These are phyloP conservation scores for Xylocampa areola DNA, from an alignment of 2,888 invertebrate genomes.

Conservation along the genomic window DNA sequence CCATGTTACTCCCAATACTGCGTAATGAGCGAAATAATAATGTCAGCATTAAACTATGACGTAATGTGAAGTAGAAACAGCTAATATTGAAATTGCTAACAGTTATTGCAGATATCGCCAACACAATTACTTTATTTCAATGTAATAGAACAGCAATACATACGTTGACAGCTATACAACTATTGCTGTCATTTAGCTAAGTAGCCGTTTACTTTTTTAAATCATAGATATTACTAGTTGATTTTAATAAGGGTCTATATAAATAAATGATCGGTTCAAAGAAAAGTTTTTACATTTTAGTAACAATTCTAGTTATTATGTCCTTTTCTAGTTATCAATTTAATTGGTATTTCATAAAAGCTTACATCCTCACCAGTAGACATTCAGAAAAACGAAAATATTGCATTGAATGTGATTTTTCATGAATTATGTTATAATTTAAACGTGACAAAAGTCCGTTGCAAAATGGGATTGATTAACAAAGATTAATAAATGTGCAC, in stretches of 20 bases:
- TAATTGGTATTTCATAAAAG: too few species aligned
- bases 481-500: constrained; percentile 34
- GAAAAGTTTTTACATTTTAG: too few species aligned
- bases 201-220: constrained; percentile 22
- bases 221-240: constrained; percentile 9
- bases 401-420: too few species aligned
- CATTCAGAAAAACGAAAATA: neutral
- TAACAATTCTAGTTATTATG: too few species aligned
- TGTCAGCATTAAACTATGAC: constrained; percentile 50
- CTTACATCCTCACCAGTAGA: neutral
- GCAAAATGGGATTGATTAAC: constrained; percentile 19
- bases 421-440: too few species aligned
- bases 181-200: constrained; percentile 18
- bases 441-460: neutral
- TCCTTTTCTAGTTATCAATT: too few species aligned
- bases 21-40: constrained; percentile 48
- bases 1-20: constrained; percentile 19
- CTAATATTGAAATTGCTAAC: constrained; percentile 52
- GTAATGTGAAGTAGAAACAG: constrained; percentile 44
- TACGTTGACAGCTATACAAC: constrained; percentile 35
- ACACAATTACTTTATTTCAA: constrained; percentile 45
- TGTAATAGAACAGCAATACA: constrained; percentile 50
- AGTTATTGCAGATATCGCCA: constrained; percentile 50
- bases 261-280: neutral
- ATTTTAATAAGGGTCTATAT: neutral